A percentile compares a stretch with the other conserved stretches of the same genome.
phyloP scores from a whole-genome alignment of 2,113 vertebrate species.

The Chamaea fasciata region DNA sequence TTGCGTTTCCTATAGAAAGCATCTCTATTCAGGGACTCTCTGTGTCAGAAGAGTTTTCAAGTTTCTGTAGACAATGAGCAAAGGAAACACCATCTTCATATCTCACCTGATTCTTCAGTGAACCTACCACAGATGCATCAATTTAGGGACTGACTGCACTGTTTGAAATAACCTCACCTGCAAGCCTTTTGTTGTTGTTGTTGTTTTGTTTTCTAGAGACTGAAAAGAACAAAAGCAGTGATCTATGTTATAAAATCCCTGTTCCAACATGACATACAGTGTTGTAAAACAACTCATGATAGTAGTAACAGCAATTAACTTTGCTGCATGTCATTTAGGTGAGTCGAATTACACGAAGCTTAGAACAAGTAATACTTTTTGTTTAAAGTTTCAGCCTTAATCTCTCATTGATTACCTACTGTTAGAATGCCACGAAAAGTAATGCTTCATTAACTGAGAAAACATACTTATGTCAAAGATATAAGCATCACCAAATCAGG shows the following conservation, averaged over 20 bases:
- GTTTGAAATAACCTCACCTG: not conserved
- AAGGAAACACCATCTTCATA: not conserved
- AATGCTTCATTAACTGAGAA: constrained; percentile 40
- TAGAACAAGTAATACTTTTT: constrained; percentile 36
- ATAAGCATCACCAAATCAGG: constrained; percentile 38
- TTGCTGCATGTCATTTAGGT: not conserved
- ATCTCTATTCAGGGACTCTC: not conserved
- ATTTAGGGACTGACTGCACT: not conserved
- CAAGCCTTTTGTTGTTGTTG: not conserved
- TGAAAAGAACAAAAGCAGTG: not conserved
- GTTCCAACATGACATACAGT: not conserved
- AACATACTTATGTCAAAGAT: constrained; percentile 46
- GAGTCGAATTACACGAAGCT: constrained; percentile 42
- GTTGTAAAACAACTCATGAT: constrained; percentile 21
- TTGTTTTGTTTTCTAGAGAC: not conserved
- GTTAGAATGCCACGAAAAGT: constrained; percentile 54
- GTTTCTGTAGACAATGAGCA: not conserved
- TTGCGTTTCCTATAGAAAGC: not conserved
- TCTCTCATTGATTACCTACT: constrained; percentile 43
- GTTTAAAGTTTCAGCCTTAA: constrained; percentile 58
- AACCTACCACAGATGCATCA: not conserved
- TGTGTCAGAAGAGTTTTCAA: not conserved
- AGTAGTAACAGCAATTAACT: not conserved
- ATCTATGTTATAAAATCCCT: constrained; percentile 19
- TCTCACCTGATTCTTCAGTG: not conserved